phyloP scores from a whole-genome alignment of 2,797 vertebrate genomes.

The Danio choprae region DNA sequence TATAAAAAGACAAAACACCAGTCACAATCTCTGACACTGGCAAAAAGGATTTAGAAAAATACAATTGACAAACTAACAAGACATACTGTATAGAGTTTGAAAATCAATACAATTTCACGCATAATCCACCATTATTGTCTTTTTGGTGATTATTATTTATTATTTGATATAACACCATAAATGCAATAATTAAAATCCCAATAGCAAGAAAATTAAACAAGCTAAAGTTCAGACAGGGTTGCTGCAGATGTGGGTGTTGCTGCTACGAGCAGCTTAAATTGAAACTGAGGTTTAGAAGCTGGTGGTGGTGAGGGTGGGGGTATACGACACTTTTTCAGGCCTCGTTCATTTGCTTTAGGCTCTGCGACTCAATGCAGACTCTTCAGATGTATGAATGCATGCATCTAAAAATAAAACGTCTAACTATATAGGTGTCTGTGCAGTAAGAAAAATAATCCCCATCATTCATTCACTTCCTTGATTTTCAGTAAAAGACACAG shows the following conservation, averaged over 20 bases:
- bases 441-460: neutral
- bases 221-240: neutral
- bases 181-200: neutral
- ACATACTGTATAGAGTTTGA: too few relatives aligned
- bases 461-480: neutral
- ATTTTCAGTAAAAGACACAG: neutral
- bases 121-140: too few relatives aligned
- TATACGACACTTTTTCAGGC: neutral
- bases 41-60: neutral
- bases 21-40: neutral
- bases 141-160: neutral
- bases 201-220: neutral
- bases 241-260: neutral
- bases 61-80: too few relatives aligned
- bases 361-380: neutral
- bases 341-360: neutral
- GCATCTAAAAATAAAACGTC: too few relatives aligned
- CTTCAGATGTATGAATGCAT: neutral
- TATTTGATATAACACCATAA: neutral
- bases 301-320: too few relatives aligned
- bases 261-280: neutral
- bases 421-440: too few relatives aligned
- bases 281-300: neutral
- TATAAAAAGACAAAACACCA: slow-evolving; percentile 24
- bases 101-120: too few relatives aligned